phyloP scores from a whole-genome alignment of 1,140 invertebrate genomes.

The Danaus plexippus region DNA sequence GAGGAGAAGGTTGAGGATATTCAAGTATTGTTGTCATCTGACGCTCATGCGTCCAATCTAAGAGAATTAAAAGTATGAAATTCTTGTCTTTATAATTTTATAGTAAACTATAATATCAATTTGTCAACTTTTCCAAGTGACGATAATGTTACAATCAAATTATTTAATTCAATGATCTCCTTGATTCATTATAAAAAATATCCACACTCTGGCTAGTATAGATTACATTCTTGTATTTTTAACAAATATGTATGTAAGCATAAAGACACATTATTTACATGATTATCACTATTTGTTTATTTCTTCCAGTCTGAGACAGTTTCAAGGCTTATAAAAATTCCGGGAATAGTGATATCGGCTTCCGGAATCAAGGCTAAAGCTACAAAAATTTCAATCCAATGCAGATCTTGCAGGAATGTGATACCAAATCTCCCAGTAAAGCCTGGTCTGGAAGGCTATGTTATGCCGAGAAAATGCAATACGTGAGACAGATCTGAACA shows the following conservation, averaged over 20 bases:
- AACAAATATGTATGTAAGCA: too few relatives aligned
- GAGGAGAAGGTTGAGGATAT: constrained; percentile 95
- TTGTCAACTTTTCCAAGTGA: too few relatives aligned
- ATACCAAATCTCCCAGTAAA: constrained; percentile 93
- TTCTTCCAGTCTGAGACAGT: constrained; percentile 89
- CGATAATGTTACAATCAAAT: too few relatives aligned
- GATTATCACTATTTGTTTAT: constrained; percentile 9
- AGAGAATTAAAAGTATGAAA: constrained; percentile 87
- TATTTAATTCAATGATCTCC: too few relatives aligned
- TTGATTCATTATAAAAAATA: too few relatives aligned
- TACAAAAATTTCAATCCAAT: constrained; percentile 95
- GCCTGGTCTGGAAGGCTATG: constrained; percentile 96
- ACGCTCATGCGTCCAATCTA: constrained; percentile 85
- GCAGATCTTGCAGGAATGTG: constrained; percentile 91
- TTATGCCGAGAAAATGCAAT: constrained; percentile 95
- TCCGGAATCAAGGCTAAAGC: constrained; percentile 96
- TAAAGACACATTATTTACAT: constrained; percentile 1
- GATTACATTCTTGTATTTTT: too few relatives aligned
- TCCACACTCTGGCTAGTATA: too few relatives aligned
- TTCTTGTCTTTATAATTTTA: too few relatives aligned
- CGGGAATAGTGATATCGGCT: constrained; percentile 96
- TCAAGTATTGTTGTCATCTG: constrained; percentile 92
- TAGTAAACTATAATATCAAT: too few relatives aligned
- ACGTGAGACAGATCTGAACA: constrained; percentile 75
- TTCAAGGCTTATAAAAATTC: constrained; percentile 93